Conservation (phyloP, 1,140 invertebrate genomes). For the Acromyrmex charruanus region DNA sequence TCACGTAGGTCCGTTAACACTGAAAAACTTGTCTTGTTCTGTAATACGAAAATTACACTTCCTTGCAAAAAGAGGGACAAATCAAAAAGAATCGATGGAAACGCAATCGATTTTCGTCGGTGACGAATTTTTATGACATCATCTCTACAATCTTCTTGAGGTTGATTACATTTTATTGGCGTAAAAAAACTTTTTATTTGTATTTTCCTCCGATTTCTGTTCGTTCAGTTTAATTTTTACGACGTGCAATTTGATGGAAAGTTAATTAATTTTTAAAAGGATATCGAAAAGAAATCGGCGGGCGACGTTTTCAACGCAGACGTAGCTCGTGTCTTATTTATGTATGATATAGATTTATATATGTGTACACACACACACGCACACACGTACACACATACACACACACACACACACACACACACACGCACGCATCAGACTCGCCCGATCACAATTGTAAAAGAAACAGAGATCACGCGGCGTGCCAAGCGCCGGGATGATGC, state of each 20-base stretch:
- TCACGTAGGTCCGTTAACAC: slow-evolving; percentile 10
- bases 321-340: slow-evolving; percentile 68
- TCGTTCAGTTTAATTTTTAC: neutral
- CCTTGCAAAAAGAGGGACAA: neutral
- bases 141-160: neutral
- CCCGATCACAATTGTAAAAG: slow-evolving; percentile 73
- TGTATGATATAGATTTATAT: slow-evolving; percentile 52
- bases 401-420: too few species aligned
- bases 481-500: slow-evolving; percentile 56
- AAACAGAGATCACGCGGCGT: slow-evolving; percentile 61
- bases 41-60: neutral
- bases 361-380: slow-evolving; percentile 8
- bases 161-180: neutral
- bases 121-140: neutral
- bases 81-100: neutral
- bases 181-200: neutral
- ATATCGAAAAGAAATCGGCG: slow-evolving; percentile 16
- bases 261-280: slow-evolving; percentile 4
- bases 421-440: neutral
- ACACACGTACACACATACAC: too few species aligned
- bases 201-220: neutral
- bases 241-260: slow-evolving; percentile 23
- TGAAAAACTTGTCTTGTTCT: neutral
- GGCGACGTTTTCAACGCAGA: slow-evolving; percentile 68
- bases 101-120: neutral